Evolutionary conservation across 92 coral and sea anemone genomes (phyloP), one percentile per base, ranked within the genome.

Genomic region (Isaurus tuberculatus): DNA sequence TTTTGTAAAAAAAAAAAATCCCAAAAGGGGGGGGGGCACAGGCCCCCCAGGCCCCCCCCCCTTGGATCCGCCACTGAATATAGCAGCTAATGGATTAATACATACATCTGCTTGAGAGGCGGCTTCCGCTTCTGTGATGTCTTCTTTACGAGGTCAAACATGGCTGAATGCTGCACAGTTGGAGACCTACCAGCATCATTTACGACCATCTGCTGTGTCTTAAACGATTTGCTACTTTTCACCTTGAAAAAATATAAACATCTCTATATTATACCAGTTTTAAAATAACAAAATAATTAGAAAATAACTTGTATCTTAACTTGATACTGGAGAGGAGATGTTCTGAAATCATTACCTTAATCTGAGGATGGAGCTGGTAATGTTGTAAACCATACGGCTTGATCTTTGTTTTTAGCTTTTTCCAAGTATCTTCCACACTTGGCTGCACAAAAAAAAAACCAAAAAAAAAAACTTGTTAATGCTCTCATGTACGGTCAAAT

Each of bases 121-220:
- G 99, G 99, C 80, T 96, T 96, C 46, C 99, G 92, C 64, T 96
- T 96, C 72, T 87, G 90, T 5, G 99, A 90, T n/a, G 99, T 96
- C 83, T 93, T 89, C 90, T 90, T 96, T 61, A 96, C 99, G 71
- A 94, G 87, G 33, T 96, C 99, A 87, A 96, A 96, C 84, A 96
- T 69, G 23, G 99, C 83, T 23, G 98, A 94, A 65, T 95, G 94
- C 17, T 92, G 93, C 53, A 90, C 88, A 27, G 99, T 96, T 30
- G 94, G 97, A 31, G 99, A 94, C 33, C 99, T 89, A 44, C 99
- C 99, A 63, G 89, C 93, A 84, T 96, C 98, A 42, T 81, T 92
- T 4, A 81, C 83, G 30, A 94, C 68, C 65, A 92, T 73, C 43
- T 89, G 92, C 72, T 92, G 92, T 10, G 98, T 94, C 83, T 91